Evolutionary conservation across 2,888 invertebrate genomes (phyloP), one percentile per base, ranked within the genome.

Genomic region (Apeira syringaria): DNA sequence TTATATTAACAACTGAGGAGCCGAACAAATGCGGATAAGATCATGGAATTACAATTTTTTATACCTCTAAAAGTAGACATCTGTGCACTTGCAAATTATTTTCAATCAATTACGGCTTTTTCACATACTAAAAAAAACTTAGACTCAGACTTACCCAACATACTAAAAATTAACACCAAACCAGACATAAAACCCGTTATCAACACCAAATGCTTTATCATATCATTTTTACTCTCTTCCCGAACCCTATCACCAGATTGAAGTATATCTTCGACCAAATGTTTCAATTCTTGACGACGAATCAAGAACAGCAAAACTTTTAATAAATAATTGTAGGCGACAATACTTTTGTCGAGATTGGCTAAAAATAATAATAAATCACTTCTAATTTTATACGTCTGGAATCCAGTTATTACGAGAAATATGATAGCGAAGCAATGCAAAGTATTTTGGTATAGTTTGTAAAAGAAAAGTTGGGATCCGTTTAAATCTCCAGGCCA

Each of bases 331-430:
- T 84, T 80, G 47, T 78, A 80, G 0, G 68, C 64, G 0, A 65
- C 76, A 0, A 84, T 56, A 7, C 50, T 53, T 51, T 80, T 82
- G 25, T 84, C 85, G 6, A 87, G 47, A 46, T 80, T 78, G 0
- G 73, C 47, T 28, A 86, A 54, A 0, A 81, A 55, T 0, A 61
- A 18, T 0, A 59, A 50, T 0, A 71, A 32, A 10, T 84, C 66
- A 7, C 72, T 20, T 20, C 50, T 73, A 4, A 61, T 40, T 12
- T 64, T 46, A 20, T 73, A 77, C 0, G 68, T 71, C 1, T 80
- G 81, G 7, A 84, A 69, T 1, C 65, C 70, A 1, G 76, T 59
- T 7, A 68, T 42, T 1, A 69, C 28, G 0, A 84, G 36, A 9
- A 71, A 77, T 10, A 50, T 51, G 0, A 71, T 26, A 1, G 77